A percentile compares a stretch with the other conserved stretches of the same genome.
Evolutionary conservation across 1,140 invertebrate species (phyloP).

Genomic region (Campoletis sonorensis): DNA sequence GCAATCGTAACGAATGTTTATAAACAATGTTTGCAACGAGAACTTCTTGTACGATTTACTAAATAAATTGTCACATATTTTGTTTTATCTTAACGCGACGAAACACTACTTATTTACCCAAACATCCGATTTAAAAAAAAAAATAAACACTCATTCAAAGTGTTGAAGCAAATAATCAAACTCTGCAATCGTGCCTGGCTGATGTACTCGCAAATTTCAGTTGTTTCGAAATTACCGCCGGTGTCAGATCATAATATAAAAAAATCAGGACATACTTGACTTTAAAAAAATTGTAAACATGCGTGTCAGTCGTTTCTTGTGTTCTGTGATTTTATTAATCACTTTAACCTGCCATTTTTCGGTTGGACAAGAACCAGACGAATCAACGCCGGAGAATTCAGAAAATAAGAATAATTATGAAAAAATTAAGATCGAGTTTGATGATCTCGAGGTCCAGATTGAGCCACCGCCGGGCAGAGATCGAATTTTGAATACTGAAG

Average conservation of each 20-base stretch:
- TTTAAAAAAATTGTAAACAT: background rate
- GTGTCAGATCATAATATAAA: background rate
- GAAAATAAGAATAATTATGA: background rate
- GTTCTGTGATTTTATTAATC: background rate
- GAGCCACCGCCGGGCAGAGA: background rate
- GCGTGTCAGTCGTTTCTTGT: background rate
- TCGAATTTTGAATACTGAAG: background rate
- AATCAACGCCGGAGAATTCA: background rate
- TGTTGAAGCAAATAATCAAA: no score
- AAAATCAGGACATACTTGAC: background rate
- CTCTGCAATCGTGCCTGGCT: no score
- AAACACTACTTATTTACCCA: background rate
- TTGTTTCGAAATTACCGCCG: background rate
- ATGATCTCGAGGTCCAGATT: background rate
- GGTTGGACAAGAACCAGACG: background rate
- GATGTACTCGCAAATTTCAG: no score
- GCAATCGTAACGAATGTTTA: background rate
- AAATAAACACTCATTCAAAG: no score
- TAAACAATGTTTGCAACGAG: background rate
- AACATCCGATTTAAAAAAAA: background rate
- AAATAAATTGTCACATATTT: slow-evolving; percentile 27
- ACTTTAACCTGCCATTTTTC: background rate
- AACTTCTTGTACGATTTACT: slow-evolving; percentile 5
- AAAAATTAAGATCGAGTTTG: background rate
- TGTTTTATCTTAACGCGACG: background rate